Percentiles rank a stretch among this genome's conserved stretches.
phyloP scores from a whole-genome alignment of 2,888 invertebrate genomes.

The Drosophila sordidula region DNA sequence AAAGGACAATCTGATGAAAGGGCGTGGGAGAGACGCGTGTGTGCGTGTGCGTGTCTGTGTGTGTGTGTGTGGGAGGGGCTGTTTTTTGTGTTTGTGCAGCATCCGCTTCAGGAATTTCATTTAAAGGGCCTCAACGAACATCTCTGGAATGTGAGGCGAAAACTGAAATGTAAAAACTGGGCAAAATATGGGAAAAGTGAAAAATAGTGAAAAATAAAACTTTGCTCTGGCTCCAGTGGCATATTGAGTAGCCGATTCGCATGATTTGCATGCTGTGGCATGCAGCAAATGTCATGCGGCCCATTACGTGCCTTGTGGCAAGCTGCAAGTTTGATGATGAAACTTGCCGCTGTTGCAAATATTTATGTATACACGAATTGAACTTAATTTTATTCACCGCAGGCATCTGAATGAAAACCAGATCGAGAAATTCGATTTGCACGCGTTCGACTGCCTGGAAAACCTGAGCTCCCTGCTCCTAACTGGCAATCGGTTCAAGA shows the following conservation, averaged over 20 bases:
- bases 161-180: slow-evolving; percentile 5
- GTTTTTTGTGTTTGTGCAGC: slow-evolving; percentile 34
- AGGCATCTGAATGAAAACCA: slow-evolving; percentile 86
- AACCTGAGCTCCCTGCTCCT: slow-evolving; percentile 86
- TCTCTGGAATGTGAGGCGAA: slow-evolving; percentile 23
- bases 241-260: slow-evolving; percentile 31
- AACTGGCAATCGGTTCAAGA: slow-evolving; percentile 82
- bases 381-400: neutral
- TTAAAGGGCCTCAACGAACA: slow-evolving; percentile 36
- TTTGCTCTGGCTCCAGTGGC: slow-evolving; percentile 14
- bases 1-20: neutral
- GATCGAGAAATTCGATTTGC: slow-evolving; percentile 84
- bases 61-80: no score
- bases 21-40: neutral
- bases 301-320: slow-evolving; percentile 48
- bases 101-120: slow-evolving; percentile 65
- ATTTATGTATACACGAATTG: no score
- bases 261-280: slow-evolving; percentile 47
- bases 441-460: slow-evolving; percentile 84
- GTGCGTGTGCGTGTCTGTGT: no score
- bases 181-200: neutral
- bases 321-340: slow-evolving; percentile 51
- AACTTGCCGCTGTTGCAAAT: slow-evolving; percentile 29
- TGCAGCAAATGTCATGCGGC: slow-evolving; percentile 30
- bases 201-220: slow-evolving; percentile 3